These are phyloP conservation scores for Galeruca laticollis DNA, from an alignment of 2,888 invertebrate species.

Conservation along the genomic window DNA sequence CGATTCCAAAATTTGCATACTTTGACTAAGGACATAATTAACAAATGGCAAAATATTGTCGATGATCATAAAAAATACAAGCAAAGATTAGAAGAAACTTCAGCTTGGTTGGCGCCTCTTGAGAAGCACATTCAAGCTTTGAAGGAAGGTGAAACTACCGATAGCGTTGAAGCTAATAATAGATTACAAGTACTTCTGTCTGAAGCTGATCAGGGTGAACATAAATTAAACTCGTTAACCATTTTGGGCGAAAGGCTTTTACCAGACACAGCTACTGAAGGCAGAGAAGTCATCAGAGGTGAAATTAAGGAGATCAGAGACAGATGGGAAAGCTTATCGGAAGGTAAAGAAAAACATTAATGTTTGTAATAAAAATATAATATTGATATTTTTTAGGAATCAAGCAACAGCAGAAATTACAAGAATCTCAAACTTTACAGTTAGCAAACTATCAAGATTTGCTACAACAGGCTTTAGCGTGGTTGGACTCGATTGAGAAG, in stretches of 20 bases:
- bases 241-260: slow-evolving; percentile 89
- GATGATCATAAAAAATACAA: slow-evolving; percentile 86
- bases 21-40: slow-evolving; percentile 87
- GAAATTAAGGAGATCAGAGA: slow-evolving; percentile 85
- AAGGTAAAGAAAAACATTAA: slow-evolving; percentile 66
- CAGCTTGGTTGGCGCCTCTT: slow-evolving; percentile 82
- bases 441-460: slow-evolving; percentile 89
- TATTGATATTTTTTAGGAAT: slow-evolving; percentile 65
- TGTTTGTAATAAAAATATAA: slow-evolving; percentile 8
- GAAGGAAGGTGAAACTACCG: slow-evolving; percentile 72
- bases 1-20: slow-evolving; percentile 78
- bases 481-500: slow-evolving; percentile 89
- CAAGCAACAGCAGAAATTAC: slow-evolving; percentile 85
- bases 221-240: slow-evolving; percentile 80
- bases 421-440: slow-evolving; percentile 85
- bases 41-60: slow-evolving; percentile 85
- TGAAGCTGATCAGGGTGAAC: slow-evolving; percentile 88
- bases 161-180: slow-evolving; percentile 74
- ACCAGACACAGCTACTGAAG: slow-evolving; percentile 91
- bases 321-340: slow-evolving; percentile 89
- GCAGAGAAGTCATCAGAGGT: slow-evolving; percentile 89
- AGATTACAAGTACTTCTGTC: slow-evolving; percentile 79
- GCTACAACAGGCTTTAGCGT: slow-evolving; percentile 83
- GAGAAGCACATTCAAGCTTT: slow-evolving; percentile 78
- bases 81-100: slow-evolving; percentile 80